phyloP scores from a whole-genome alignment of 2,888 invertebrate species.

The Hyles lineata region DNA sequence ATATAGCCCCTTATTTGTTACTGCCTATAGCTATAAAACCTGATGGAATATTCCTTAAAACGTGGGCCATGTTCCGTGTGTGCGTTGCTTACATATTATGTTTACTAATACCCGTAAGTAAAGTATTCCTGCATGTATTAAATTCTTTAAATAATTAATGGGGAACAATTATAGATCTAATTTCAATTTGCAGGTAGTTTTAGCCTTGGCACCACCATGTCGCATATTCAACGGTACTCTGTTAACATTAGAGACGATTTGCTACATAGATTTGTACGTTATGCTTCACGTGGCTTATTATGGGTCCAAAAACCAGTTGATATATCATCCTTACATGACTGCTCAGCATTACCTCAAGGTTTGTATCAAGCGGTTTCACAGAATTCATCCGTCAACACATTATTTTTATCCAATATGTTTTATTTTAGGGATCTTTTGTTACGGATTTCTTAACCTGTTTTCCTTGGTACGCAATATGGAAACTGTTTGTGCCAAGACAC shows the following conservation, averaged over 20 bases:
- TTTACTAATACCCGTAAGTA: slow-evolving; percentile 71
- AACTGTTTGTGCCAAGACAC: slow-evolving; percentile 65
- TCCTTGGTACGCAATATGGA: slow-evolving; percentile 76
- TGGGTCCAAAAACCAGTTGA: slow-evolving; percentile 75
- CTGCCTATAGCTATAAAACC: slow-evolving; percentile 73
- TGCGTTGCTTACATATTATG: slow-evolving; percentile 64
- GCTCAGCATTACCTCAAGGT: slow-evolving; percentile 77
- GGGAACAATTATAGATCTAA: not conserved
- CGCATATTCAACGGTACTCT: slow-evolving; percentile 60
- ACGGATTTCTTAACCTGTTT: slow-evolving; percentile 77
- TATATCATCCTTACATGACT: slow-evolving; percentile 82
- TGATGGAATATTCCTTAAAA: slow-evolving; percentile 71
- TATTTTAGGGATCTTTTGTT: slow-evolving; percentile 68
- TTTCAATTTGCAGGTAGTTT: slow-evolving; percentile 57
- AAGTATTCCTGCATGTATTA: not conserved
- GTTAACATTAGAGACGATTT: slow-evolving; percentile 69
- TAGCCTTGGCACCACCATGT: slow-evolving; percentile 72
- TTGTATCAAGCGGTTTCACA: slow-evolving; percentile 33
- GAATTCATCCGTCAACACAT: no score
- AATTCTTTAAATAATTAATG: not conserved
- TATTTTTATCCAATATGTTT: no score
- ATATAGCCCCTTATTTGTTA: slow-evolving; percentile 65
- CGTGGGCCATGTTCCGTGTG: slow-evolving; percentile 68
- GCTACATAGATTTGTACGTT: slow-evolving; percentile 78
- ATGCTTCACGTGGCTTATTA: slow-evolving; percentile 83